Evolutionary conservation across 1,140 invertebrate genomes (phyloP).

Genomic region (Tetragonula clypearis): DNA sequence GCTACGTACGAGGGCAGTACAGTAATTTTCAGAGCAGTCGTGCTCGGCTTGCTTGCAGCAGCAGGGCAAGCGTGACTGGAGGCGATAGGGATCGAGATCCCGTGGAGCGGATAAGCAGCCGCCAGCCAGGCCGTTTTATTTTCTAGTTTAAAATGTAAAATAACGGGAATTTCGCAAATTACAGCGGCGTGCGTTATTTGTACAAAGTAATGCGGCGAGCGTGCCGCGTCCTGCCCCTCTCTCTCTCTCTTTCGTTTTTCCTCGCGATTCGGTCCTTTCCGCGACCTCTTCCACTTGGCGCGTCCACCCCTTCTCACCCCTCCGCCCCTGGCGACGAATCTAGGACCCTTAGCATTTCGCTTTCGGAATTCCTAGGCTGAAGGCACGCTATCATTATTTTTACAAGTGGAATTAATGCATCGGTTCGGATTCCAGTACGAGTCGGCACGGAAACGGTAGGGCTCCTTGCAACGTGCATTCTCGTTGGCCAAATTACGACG

Average conservation of each 20-base stretch:
- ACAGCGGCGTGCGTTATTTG: conserved; percentile 73
- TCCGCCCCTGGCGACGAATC: conserved; percentile 13
- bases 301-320: background rate
- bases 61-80: conserved; percentile 77
- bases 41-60: conserved; percentile 72
- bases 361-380: conserved; percentile 50
- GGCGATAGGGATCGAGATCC: conserved; percentile 77
- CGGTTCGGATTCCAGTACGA: conserved; percentile 36
- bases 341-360: conserved; percentile 20
- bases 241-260: background rate
- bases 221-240: conserved; percentile 50
- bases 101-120: conserved; percentile 73
- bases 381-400: conserved; percentile 64
- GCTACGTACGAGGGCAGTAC: conserved; percentile 65
- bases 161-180: conserved; percentile 78
- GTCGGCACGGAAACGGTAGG: conserved; percentile 38
- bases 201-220: conserved; percentile 74
- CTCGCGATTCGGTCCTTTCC: background rate
- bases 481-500: conserved; percentile 31
- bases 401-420: conserved; percentile 59
- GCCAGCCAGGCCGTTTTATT: conserved; percentile 73
- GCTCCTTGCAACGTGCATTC: background rate
- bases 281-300: conserved; percentile 1
- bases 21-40: conserved; percentile 74
- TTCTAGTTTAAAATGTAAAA: conserved; percentile 79